phyloP scores from a whole-genome alignment of 2,888 invertebrate species.

The Sinopyrophorus schimmeli region DNA sequence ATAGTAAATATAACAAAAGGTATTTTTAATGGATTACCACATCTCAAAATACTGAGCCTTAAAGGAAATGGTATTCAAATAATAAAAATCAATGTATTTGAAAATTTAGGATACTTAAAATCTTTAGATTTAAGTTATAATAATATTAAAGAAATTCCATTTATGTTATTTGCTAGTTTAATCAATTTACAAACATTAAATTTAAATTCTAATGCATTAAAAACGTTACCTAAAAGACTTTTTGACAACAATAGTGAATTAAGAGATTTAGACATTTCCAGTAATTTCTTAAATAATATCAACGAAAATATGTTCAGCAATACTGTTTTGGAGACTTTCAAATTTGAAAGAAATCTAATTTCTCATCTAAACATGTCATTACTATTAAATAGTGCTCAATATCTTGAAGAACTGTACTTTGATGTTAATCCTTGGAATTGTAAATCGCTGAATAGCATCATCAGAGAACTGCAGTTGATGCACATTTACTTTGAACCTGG shows the following conservation, averaged over 20 bases:
- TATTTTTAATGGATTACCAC: constrained; percentile 54
- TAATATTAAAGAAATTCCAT: constrained; percentile 52
- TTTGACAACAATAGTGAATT: constrained; percentile 5
- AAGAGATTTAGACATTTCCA: constrained; percentile 8
- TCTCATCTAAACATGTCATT: not conserved
- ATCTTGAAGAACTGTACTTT: constrained; percentile 8
- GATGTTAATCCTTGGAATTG: constrained; percentile 20
- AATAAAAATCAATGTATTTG: constrained; percentile 56
- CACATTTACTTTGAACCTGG: constrained; percentile 2
- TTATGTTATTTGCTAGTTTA: constrained; percentile 2
- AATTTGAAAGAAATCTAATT: constrained; percentile 13
- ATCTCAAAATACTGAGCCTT: constrained; percentile 59
- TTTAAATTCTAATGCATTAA: constrained; percentile 7
- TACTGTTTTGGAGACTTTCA: constrained; percentile 9
- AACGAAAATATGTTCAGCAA: constrained; percentile 7
- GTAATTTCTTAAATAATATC: constrained; percentile 4
- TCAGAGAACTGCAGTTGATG: constrained; percentile 4
- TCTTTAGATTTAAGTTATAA: constrained; percentile 66
- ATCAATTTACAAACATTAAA: not conserved
- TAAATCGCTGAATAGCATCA: not conserved
- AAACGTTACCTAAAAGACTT: not conserved
- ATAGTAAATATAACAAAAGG: constrained; percentile 1
- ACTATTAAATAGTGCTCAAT: not conserved
- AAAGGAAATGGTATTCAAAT: constrained; percentile 57
- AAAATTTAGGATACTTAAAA: constrained; percentile 56